Percentiles rank a stretch among this genome's conserved stretches.
These are phyloP conservation scores for Halocaridina rubra DNA, from an alignment of 2,888 invertebrate species.

Conservation along the genomic window DNA sequence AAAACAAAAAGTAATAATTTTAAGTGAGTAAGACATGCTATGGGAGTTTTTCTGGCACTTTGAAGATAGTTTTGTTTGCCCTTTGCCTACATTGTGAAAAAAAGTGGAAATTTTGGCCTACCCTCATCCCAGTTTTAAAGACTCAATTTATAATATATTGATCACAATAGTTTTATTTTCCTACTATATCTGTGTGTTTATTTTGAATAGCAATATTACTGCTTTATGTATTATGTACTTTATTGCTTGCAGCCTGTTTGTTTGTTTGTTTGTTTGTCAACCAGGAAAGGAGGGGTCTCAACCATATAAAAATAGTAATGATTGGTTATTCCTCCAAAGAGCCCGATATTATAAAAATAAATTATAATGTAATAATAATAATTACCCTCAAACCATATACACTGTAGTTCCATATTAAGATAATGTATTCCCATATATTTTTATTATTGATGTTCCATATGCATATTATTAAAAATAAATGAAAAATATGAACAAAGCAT, in stretches of 20 bases:
- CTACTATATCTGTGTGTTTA: conserved; percentile 51
- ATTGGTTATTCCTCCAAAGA: conserved; percentile 20
- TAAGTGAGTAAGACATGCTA: background rate
- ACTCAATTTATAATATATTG: conserved; percentile 31
- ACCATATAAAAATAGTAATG: conserved; percentile 13
- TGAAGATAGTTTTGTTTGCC: no score
- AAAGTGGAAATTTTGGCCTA: background rate
- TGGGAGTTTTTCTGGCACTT: background rate
- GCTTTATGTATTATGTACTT: conserved; percentile 33
- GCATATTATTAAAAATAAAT: conserved; percentile 55
- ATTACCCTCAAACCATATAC: conserved; percentile 35
- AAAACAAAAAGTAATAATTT: background rate
- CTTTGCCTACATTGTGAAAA: no score
- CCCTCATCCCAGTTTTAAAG: background rate
- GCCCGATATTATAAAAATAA: conserved; percentile 1
- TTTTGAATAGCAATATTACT: conserved; percentile 54
- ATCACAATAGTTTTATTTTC: conserved; percentile 55
- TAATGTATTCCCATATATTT: conserved; percentile 62
- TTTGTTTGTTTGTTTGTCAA: conserved; percentile 32
- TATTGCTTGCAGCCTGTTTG: conserved; percentile 53
- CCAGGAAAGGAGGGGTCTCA: conserved; percentile 38
- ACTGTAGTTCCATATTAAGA: conserved; percentile 61
- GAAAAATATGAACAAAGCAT: conserved; percentile 54
- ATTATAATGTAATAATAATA: background rate
- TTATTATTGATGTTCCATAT: conserved; percentile 62